Evolutionary conservation across 2,113 vertebrate species (phyloP), one percentile per base, ranked within the genome.

Genomic region (Chascanopsetta lugubris): DNA sequence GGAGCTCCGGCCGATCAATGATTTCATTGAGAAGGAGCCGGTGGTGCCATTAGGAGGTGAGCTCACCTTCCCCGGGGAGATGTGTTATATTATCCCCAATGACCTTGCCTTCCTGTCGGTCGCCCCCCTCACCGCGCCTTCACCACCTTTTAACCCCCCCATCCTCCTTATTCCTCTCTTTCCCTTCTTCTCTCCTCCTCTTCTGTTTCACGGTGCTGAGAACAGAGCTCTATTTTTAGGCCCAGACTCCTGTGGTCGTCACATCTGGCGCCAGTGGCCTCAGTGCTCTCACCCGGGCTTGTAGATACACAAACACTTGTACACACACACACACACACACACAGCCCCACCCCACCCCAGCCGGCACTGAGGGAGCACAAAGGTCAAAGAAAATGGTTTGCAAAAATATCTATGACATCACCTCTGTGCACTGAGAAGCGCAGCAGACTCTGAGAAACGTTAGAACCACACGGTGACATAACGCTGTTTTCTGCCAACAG

Each of bases 251-350:
- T 90, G 92, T 82, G 90, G 92, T 93, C 87, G 74, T 93, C 88
- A 93, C 92, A 92, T 92, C 91, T 93, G 92, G 91, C 87, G 91
- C 92, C 91, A 89, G 89, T 83, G 83, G 88, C 87, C 87, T 82
- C 61, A 38, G 77, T 85, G 80, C 84, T 84, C 83, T 89, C 85
- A 82, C 84, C 80, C 83, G 50, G 57, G 75, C 71, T 88, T 62
- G 68, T 79, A 85, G 79, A 88, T 77, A 89, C 71, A 86, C 85
- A 85, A 82, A 85, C 80, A 45, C 42, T 20, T 18, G 21, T 15
- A 17, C 13, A 17, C 38, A 17, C 42, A 45, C 42, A 45, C 12
- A 45, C 18, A 45, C 18, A 43, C 32, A 54, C 58, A 50, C 4
- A 15, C n/a, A 10, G 17, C 22, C 24, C n/a, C 26, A 4, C 80